Percentiles rank a stretch among this genome's conserved stretches.
Evolutionary conservation across 1,140 invertebrate species (phyloP).

Genomic region (Trachelipus rathkii): DNA sequence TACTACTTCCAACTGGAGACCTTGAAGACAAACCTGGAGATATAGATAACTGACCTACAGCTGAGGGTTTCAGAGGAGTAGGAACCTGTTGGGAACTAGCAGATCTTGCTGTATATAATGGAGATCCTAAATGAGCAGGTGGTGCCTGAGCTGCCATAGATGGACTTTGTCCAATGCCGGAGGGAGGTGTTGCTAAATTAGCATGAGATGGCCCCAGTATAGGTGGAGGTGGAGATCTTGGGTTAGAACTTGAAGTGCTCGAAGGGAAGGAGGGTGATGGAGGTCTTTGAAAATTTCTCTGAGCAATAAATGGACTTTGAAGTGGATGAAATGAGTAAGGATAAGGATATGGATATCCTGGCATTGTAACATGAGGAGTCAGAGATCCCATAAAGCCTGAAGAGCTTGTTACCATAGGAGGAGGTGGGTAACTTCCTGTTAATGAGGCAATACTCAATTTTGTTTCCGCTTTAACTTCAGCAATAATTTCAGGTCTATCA

Average conservation of each 20-base stretch:
- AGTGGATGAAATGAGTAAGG: conserved; percentile 52
- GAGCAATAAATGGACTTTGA: conserved; percentile 48
- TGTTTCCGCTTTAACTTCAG: conserved; percentile 41
- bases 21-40: conserved; percentile 29
- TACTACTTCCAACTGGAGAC: conserved; percentile 5
- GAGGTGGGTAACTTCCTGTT: not conserved
- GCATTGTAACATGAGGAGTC: conserved; percentile 47
- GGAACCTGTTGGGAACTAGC: conserved; percentile 28
- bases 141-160: conserved; percentile 33
- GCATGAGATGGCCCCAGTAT: too few relatives aligned
- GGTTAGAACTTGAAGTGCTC: conserved; percentile 51
- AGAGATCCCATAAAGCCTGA: conserved; percentile 35
- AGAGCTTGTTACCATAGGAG: conserved; percentile 22
- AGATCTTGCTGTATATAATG: conserved; percentile 28
- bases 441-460: conserved; percentile 27
- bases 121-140: conserved; percentile 33
- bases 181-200: conserved; percentile 36
- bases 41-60: conserved; percentile 17
- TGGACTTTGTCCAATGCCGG: conserved; percentile 27
- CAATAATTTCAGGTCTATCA: conserved; percentile 44
- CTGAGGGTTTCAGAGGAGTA: conserved; percentile 32
- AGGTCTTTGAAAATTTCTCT: conserved; percentile 47
- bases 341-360: conserved; percentile 49
- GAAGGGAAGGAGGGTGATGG: conserved; percentile 51
- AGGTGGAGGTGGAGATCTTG: conserved; percentile 54